Evolutionary conservation across 2,113 vertebrate genomes (phyloP).

Genomic region (Rhinolophus sinicus): DNA sequence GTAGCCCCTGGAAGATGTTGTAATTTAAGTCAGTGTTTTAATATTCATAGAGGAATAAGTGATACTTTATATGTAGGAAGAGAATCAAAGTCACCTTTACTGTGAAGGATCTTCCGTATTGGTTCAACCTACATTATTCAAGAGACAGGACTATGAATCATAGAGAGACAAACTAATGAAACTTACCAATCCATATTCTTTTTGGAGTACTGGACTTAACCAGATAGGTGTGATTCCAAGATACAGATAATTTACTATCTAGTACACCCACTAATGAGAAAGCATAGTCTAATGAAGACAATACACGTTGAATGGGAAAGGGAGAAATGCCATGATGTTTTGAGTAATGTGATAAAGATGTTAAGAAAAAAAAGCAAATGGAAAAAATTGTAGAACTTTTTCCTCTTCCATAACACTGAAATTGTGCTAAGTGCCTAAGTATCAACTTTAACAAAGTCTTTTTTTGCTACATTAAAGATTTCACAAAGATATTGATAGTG

Average conservation of each 20-base stretch:
- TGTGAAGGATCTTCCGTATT: conserved; percentile 57
- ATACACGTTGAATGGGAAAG: conserved; percentile 53
- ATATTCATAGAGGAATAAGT: conserved; percentile 57
- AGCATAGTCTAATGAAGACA: not conserved
- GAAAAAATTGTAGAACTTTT: not conserved
- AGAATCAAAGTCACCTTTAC: conserved; percentile 44
- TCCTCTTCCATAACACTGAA: not conserved
- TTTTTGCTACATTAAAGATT: not conserved
- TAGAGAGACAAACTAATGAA: conserved; percentile 28
- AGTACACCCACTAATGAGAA: not conserved
- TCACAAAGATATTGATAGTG: not conserved
- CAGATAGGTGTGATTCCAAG: not conserved
- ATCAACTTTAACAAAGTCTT: not conserved
- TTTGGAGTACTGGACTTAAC: not conserved
- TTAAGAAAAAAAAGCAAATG: not conserved
- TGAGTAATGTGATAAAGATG: not conserved
- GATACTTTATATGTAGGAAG: not conserved
- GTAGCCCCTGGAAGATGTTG: not conserved
- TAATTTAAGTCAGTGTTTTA: conserved; percentile 50
- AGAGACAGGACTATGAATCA: conserved; percentile 58
- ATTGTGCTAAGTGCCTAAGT: not conserved
- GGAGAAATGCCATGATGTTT: not conserved
- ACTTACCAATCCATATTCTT: conserved; percentile 22
- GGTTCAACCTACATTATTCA: conserved; percentile 56
- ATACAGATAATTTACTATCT: conserved; percentile 6